Conservation (phyloP, 2,797 vertebrate species). For the Fistularia tabacaria region DNA sequence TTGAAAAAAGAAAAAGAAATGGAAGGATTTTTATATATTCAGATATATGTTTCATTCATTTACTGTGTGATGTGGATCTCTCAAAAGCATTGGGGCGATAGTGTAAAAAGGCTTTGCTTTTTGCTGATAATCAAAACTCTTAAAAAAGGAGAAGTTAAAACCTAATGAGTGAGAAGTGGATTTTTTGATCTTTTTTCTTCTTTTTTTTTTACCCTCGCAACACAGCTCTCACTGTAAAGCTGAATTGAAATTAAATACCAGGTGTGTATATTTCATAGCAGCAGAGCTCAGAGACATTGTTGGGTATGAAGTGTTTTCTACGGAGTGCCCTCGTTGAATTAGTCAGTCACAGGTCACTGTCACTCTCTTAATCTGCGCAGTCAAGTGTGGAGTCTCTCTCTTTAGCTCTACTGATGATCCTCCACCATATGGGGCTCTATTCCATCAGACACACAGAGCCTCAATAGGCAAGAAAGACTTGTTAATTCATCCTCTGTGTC, state of each 20-base stretch:
- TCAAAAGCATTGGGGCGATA: conserved; percentile 36
- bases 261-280: conserved; percentile 37
- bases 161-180: conserved; percentile 57
- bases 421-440: conserved; percentile 54
- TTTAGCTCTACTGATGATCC: conserved; percentile 67
- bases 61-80: conserved; percentile 50
- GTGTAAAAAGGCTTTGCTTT: conserved; percentile 53
- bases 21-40: conserved; percentile 54
- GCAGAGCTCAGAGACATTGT: conserved; percentile 58
- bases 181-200: conserved; percentile 51
- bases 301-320: conserved; percentile 62
- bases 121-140: conserved; percentile 63
- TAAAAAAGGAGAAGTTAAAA: conserved; percentile 52
- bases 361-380: conserved; percentile 72
- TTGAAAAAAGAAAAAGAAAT: conserved; percentile 55
- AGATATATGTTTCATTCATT: conserved; percentile 66
- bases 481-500: conserved; percentile 55
- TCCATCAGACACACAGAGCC: conserved; percentile 58
- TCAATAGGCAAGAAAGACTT: conserved; percentile 58
- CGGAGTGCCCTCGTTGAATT: conserved; percentile 68
- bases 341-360: conserved; percentile 69
- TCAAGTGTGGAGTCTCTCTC: conserved; percentile 68
- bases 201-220: conserved; percentile 23
- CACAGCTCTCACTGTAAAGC: conserved; percentile 33
- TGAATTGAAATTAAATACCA: conserved; percentile 33